Base-by-base conservation (phyloP, 2,113 vertebrate genomes). In the Thomomys bottae region DNA sequence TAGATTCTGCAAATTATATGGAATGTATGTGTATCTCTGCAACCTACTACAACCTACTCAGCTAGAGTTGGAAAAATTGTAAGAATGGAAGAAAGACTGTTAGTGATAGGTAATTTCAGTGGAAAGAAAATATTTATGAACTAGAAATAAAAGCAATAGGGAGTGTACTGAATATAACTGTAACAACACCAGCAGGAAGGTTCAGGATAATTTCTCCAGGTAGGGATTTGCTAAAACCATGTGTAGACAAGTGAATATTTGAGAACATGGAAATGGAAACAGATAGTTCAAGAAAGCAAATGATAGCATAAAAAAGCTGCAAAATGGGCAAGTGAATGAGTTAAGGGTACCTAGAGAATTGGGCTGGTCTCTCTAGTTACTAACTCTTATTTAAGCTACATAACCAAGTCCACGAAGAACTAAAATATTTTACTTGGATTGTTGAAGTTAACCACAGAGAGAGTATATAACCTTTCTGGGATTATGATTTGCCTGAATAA, bases 341-440 rank as follows among this genome's bases (percentile, higher is more conserved):
- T 92, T 77, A 89, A 85, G 30, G 77, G 10, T 30, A 2, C 14
- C 32, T 26, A 66, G 57, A 40, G 76, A 80, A 76, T 89, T 95
- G 70, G 54, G 84, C 7, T 57, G 34, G 38, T 78, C 40, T 91
- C 28, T 21, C 80, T 78, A 96, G 57, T 70, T 42, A 92, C 38
- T 73, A 88, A 32, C 4, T 6, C 10, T 72, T 32, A 30, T 85
- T 84, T 86, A 28, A 90, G 57, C 72, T 83, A 30, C 70, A 63
- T 64, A 92, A 87, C 18, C 40, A 75, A 68, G 26, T 68, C 42
- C 26, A 40, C 24, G 18, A 90, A 92, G 4, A 36, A 89, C 57
- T 87, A 20, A 94, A 90, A 77, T 92, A 90, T 88, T 94, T 95
- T 42, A 40, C 26, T 95, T 95, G 79, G 86, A 93, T 54, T 70